phyloP scores from a whole-genome alignment of 35 echinoderm and acorn worm species.

The Ptychodera flava region DNA sequence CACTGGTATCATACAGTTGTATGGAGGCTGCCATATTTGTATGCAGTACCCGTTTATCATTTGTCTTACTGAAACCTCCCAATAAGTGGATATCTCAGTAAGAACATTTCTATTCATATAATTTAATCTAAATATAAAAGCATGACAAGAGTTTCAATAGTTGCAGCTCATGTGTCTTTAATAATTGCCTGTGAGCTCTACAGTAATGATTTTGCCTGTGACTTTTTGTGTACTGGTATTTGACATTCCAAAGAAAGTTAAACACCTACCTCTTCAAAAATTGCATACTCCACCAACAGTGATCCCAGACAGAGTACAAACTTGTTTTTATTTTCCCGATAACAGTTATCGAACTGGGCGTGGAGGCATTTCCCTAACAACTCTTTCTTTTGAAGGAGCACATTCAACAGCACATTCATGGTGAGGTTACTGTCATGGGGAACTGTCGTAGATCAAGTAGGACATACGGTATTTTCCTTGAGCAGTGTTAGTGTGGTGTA shows the following conservation, averaged over 20 bases:
- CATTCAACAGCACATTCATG: constrained; percentile 12
- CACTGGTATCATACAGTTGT: too few species aligned
- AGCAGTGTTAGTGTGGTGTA: constrained; percentile 4
- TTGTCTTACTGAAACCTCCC: too few species aligned
- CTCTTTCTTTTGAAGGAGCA: neutral
- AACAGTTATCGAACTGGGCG: constrained; percentile 36
- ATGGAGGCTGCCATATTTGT: too few species aligned
- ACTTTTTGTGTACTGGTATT: too few species aligned
- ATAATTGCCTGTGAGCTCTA: neutral
- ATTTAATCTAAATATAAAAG: neutral
- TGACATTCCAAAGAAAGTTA: too few species aligned
- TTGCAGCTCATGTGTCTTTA: too few species aligned
- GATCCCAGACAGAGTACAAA: constrained; percentile 19
- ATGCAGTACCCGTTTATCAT: too few species aligned
- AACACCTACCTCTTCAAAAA: constrained; percentile 14
- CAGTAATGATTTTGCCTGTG: neutral
- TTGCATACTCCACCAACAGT: constrained; percentile 5
- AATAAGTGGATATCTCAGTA: neutral
- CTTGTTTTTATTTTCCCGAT: constrained; percentile 36
- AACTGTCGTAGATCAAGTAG: neutral
- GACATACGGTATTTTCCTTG: constrained; percentile 28
- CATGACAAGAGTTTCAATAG: neutral
- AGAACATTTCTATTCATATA: neutral
- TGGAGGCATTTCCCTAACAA: constrained; percentile 13
- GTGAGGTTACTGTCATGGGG: constrained; percentile 12